Percentiles rank a stretch among this genome's conserved stretches.
Conservation (phyloP, 2,888 invertebrate genomes). For the Eupithecia exiguata region DNA sequence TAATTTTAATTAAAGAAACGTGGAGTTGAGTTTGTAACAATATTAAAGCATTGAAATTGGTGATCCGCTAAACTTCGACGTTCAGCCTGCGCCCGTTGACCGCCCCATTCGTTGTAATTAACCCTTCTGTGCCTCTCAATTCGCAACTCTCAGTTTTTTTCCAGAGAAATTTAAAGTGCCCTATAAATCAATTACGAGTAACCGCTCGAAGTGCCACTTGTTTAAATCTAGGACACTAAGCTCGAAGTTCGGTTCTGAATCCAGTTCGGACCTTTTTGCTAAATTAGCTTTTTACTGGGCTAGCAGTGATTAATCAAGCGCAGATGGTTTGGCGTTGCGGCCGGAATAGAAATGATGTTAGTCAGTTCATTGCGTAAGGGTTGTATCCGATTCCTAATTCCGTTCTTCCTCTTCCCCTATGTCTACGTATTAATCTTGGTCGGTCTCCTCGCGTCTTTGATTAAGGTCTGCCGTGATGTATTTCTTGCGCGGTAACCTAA, state of each 20-base stretch:
- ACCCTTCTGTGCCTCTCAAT: constrained; percentile 74
- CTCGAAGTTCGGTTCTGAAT: constrained; percentile 31
- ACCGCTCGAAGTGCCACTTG: constrained; percentile 44
- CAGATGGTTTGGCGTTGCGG: constrained; percentile 40
- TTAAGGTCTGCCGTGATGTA: constrained; percentile 80
- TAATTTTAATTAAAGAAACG: constrained; percentile 84
- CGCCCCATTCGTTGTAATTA: constrained; percentile 81
- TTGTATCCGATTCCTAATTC: constrained; percentile 62
- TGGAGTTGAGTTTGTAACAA: constrained; percentile 79
- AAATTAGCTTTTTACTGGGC: constrained; percentile 38
- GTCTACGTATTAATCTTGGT: constrained; percentile 78
- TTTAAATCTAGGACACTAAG: constrained; percentile 40
- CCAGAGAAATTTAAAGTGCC: constrained; percentile 54
- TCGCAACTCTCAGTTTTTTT: constrained; percentile 66
- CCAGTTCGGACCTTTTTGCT: constrained; percentile 27
- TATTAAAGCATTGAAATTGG: constrained; percentile 83
- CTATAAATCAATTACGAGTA: constrained; percentile 70
- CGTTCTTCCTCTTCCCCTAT: constrained; percentile 59
- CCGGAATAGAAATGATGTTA: constrained; percentile 47
- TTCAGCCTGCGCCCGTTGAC: constrained; percentile 55
- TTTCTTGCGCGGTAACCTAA: constrained; percentile 80
- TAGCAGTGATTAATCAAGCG: constrained; percentile 36
- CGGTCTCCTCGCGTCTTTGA: constrained; percentile 78
- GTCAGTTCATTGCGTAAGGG: constrained; percentile 59
- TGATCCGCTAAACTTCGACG: constrained; percentile 82